Evolutionary conservation across 2,113 vertebrate species (phyloP).

Genomic region (Chionodraco myersi): DNA sequence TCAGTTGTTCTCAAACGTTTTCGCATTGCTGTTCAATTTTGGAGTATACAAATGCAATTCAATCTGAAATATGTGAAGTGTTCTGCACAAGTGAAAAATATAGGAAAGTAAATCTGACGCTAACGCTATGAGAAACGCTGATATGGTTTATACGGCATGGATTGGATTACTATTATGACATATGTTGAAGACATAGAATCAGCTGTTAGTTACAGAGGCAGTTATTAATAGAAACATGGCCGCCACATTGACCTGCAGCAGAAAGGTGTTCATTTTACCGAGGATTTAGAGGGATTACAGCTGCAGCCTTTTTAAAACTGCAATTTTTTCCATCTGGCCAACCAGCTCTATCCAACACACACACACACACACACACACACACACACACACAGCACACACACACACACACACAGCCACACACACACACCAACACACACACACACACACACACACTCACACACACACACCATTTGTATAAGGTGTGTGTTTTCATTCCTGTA

Average conservation of each 20-base stretch:
- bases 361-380: background rate
- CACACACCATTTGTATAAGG: too few relatives aligned
- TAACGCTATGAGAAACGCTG: too few relatives aligned
- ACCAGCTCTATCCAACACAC: background rate
- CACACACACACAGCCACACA: too few relatives aligned
- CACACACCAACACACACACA: too few relatives aligned
- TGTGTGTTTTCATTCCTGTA: too few relatives aligned
- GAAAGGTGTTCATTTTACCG: conserved; percentile 13
- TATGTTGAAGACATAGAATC: background rate
- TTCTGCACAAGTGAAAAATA: background rate
- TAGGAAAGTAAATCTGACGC: background rate
- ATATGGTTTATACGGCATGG: background rate
- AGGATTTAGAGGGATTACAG: conserved; percentile 24
- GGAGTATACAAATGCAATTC: too few relatives aligned
- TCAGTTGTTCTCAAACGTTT: too few relatives aligned
- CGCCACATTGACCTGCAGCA: conserved; percentile 1
- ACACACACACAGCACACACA: too few relatives aligned
- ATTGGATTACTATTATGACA: background rate
- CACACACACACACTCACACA: too few relatives aligned
- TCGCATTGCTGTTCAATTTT: too few relatives aligned
- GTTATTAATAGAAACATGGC: conserved; percentile 16
- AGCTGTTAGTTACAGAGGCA: background rate
- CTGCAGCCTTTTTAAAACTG: conserved; percentile 15
- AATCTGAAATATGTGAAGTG: background rate
- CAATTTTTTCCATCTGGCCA: background rate